Conservation (phyloP, 2,888 invertebrate species). For the Scelioninae gen. 1 region DNA sequence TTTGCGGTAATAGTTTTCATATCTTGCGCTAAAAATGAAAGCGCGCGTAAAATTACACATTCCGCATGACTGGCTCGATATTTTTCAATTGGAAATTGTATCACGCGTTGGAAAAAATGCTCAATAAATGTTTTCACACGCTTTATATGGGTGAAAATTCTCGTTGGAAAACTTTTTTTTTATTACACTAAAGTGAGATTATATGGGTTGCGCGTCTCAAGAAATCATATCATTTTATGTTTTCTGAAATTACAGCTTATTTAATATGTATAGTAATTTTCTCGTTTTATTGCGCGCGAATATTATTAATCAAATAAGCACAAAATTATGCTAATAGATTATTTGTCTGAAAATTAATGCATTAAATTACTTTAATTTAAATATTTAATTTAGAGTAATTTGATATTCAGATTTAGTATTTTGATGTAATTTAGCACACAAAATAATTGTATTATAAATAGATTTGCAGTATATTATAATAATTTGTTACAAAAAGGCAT, state of each 20-base stretch:
- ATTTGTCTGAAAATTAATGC: neutral
- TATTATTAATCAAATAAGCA: neutral
- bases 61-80: neutral
- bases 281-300: neutral
- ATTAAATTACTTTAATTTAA: neutral
- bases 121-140: constrained; percentile 5
- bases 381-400: too few species aligned
- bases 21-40: neutral
- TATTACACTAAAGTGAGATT: neutral
- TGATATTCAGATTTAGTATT: too few species aligned
- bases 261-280: neutral
- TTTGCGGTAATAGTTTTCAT: neutral
- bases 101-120: constrained; percentile 16
- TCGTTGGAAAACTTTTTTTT: neutral
- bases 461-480: too few species aligned
- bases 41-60: constrained; percentile 12
- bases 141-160: neutral
- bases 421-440: too few species aligned
- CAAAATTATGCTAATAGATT: neutral
- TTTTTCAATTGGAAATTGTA: constrained; percentile 30
- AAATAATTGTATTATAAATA: too few species aligned
- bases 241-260: neutral
- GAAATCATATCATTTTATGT: neutral
- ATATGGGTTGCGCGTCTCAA: neutral
- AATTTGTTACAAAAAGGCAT: too few species aligned